phyloP scores from a whole-genome alignment of 2,888 invertebrate genomes.

The Mellilla xanthometata region DNA sequence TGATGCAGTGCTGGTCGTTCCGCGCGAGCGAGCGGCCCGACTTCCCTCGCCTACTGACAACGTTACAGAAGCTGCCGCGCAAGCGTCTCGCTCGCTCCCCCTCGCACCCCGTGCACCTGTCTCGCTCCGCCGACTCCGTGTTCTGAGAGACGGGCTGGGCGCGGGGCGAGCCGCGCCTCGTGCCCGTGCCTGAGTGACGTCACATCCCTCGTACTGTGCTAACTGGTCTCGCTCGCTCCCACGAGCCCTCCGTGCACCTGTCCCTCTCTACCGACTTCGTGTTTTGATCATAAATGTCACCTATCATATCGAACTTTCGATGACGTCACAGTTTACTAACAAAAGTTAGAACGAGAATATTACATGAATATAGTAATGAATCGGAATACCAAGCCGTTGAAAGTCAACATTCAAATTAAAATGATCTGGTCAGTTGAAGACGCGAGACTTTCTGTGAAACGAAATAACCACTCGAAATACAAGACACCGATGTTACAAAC shows the following conservation, averaged over 20 bases:
- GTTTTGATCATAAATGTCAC: too few relatives aligned
- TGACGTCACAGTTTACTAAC: too few relatives aligned
- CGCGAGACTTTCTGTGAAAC: too few relatives aligned
- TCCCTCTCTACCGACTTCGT: too few relatives aligned
- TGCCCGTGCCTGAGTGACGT: conserved; percentile 26
- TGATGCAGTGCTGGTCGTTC: conserved; percentile 98
- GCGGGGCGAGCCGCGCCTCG: conserved; percentile 9
- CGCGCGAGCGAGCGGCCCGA: conserved; percentile 93
- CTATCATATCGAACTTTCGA: too few relatives aligned
- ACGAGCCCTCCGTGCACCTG: conserved; percentile 98
- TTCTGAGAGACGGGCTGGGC: conserved; percentile 79
- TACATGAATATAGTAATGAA: too few relatives aligned
- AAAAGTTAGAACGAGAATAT: too few relatives aligned
- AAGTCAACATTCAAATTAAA: too few relatives aligned
- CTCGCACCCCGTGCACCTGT: conserved; percentile 98
- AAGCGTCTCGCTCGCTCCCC: conserved; percentile 98
- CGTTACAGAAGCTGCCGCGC: conserved; percentile 96
- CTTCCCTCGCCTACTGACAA: conserved; percentile 92
- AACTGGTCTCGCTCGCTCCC: conserved; percentile 92
- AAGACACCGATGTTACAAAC: not conserved
- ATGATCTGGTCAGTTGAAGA: too few relatives aligned
- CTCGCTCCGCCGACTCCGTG: conserved; percentile 97
- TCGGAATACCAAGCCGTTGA: too few relatives aligned
- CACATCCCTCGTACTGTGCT: not conserved
- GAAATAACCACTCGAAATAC: not conserved